Conservation (phyloP, 2,113 vertebrate species). For the Speoplatyrhinus poulsoni region DNA sequence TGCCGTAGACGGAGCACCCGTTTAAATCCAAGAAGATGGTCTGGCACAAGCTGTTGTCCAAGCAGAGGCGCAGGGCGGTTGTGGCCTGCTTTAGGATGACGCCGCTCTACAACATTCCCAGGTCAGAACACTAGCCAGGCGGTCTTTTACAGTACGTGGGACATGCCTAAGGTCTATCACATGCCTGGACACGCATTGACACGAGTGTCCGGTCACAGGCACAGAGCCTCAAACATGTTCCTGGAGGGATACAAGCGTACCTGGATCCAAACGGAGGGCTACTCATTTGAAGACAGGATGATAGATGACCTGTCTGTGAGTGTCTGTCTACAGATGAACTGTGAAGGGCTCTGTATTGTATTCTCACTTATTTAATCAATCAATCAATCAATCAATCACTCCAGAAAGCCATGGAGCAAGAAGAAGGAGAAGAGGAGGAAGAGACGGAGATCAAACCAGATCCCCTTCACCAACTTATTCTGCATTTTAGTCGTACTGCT, state of each 20-base stretch:
- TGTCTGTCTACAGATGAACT: not conserved
- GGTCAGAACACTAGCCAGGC: slow-evolving; percentile 61
- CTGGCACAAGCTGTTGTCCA: slow-evolving; percentile 94
- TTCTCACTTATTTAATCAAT: not conserved
- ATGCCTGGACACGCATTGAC: not conserved
- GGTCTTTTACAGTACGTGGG: not conserved
- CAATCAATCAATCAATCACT: not conserved
- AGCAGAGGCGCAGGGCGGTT: slow-evolving; percentile 91
- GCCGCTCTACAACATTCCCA: slow-evolving; percentile 89
- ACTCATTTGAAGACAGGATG: slow-evolving; percentile 92
- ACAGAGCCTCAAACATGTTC: slow-evolving; percentile 94
- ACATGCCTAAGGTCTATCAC: not conserved
- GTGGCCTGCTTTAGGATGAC: slow-evolving; percentile 96
- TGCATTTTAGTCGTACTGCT: slow-evolving; percentile 92
- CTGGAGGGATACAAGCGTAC: slow-evolving; percentile 86
- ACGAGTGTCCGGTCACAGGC: slow-evolving; percentile 68
- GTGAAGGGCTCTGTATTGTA: not conserved
- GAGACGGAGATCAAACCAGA: slow-evolving; percentile 87
- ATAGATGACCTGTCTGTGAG: slow-evolving; percentile 92
- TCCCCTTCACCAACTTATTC: slow-evolving; percentile 91
- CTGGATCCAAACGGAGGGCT: slow-evolving; percentile 87
- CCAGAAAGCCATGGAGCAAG: slow-evolving; percentile 83
- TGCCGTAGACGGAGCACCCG: slow-evolving; percentile 85
- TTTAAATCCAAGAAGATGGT: slow-evolving; percentile 96
- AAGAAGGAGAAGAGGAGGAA: slow-evolving; percentile 85